phyloP scores from a whole-genome alignment of 2,888 invertebrate genomes.

The Tetragonula carbonaria region DNA sequence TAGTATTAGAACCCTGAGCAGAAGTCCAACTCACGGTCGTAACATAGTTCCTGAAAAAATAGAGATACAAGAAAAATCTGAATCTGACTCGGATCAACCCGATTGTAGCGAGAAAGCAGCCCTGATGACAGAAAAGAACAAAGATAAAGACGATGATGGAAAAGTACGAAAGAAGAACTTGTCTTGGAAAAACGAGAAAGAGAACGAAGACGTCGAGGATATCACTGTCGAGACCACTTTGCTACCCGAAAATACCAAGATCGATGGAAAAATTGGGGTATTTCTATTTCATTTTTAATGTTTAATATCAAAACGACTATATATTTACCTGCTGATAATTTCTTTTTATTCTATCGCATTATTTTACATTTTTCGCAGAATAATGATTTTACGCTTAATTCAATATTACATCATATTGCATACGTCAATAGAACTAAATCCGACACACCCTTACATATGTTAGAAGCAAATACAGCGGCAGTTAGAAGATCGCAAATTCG shows the following conservation, averaged over 20 bases:
- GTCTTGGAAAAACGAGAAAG: conserved; percentile 82
- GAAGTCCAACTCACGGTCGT: conserved; percentile 77
- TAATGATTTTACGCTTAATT: conserved; percentile 84
- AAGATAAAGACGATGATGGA: conserved; percentile 71
- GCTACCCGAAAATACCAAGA: conserved; percentile 73
- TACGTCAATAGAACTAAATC: conserved; percentile 85
- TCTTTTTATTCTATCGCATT: background rate
- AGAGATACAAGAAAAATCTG: conserved; percentile 77
- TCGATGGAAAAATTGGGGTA: conserved; percentile 74
- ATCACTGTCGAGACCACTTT: conserved; percentile 83
- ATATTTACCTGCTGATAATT: background rate
- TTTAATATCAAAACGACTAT: background rate
- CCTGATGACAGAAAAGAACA: conserved; percentile 75
- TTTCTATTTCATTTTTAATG: background rate
- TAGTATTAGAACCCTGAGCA: conserved; percentile 78
- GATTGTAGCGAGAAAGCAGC: conserved; percentile 81
- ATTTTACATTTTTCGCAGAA: conserved; percentile 70
- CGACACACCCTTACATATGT: conserved; percentile 79
- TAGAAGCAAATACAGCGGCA: conserved; percentile 78
- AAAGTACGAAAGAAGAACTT: conserved; percentile 81
- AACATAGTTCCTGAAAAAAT: conserved; percentile 70
- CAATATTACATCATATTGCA: conserved; percentile 86
- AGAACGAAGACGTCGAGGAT: conserved; percentile 78
- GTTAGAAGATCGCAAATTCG: conserved; percentile 83
- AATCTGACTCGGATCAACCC: conserved; percentile 81